Conservation (phyloP, 2,888 invertebrate genomes). For the Trichogramma dendrolimi region DNA sequence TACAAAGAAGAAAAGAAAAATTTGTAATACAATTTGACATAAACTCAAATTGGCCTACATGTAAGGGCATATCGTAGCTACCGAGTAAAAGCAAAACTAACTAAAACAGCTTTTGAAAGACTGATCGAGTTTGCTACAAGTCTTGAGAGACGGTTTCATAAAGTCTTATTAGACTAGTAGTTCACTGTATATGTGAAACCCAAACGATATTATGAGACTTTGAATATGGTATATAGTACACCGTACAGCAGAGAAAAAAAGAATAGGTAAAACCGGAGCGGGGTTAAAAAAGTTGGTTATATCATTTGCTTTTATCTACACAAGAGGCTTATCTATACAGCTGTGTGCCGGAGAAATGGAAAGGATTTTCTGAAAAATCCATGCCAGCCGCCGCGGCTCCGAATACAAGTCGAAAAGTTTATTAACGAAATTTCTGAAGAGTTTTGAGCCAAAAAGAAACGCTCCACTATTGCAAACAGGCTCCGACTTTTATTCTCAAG, state of each 20-base stretch:
- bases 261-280: background rate
- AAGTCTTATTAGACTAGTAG: constrained; percentile 22
- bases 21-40: no score
- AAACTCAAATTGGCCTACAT: no score
- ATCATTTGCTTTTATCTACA: constrained; percentile 22
- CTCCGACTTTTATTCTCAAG: no score
- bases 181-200: constrained; percentile 18
- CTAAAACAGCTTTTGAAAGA: constrained; percentile 25
- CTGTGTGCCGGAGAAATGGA: background rate
- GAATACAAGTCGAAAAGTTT: constrained; percentile 12
- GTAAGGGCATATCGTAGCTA: constrained; percentile 4
- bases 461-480: no score
- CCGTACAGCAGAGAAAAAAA: background rate
- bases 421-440: constrained; percentile 21
- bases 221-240: background rate
- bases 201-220: constrained; percentile 22
- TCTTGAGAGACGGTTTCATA: constrained; percentile 22
- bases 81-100: constrained; percentile 18
- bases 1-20: no score
- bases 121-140: constrained; percentile 21
- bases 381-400: background rate
- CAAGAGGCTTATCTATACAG: constrained; percentile 16
- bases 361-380: constrained; percentile 11
- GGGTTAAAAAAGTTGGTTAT: constrained; percentile 26
- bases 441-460: no score